Evolutionary conservation across 2,888 invertebrate genomes (phyloP), one percentile per base, ranked within the genome.

Genomic region (Luperina nickerlii): DNA sequence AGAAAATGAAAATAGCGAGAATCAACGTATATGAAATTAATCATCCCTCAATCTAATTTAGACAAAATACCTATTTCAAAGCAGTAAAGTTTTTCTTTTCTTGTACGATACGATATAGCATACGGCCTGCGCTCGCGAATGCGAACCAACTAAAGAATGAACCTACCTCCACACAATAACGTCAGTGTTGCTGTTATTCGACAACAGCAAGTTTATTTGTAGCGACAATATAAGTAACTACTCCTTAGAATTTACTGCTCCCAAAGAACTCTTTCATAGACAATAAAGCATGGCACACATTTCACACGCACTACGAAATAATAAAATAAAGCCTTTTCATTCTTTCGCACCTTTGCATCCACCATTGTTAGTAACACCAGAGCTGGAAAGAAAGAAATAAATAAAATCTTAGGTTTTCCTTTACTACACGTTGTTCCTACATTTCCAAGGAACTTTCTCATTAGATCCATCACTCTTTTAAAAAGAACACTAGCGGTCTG

Each of bases 401-500:
- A 75, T 71, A 68, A 74, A 78, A 18, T 20, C 42, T 54, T 20
- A 69, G 74, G 18, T 73, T 83, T 83, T 68, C 74, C 71, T 73
- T 81, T 63, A 65, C 48, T 57, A 51, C 27, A 67, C 72, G 27
- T 68, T 78, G 54, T 70, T 76, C 20, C 45, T 57, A 77, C 68
- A 32, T 62, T 81, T 72, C 67, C 68, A 13, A 73, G 57, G 13
- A 88, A 74, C 63, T 63, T 62, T 66, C 68, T 86, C 68, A 82
- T 87, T 85, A 78, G 78, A 87, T 80, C 69, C 70, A 80, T 79
- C 62, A 82, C 75, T 57, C 65, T 62, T 83, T 84, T 70, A n/a
- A 72, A 79, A 78, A 71, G 57, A 71, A 60, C 63, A 42, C 72
- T 57, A 32, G 8, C 42, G n/a, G 48, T 42, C 24, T 57, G 24